Conservation (phyloP, 2,797 vertebrate genomes). For the Danio tinwini region DNA sequence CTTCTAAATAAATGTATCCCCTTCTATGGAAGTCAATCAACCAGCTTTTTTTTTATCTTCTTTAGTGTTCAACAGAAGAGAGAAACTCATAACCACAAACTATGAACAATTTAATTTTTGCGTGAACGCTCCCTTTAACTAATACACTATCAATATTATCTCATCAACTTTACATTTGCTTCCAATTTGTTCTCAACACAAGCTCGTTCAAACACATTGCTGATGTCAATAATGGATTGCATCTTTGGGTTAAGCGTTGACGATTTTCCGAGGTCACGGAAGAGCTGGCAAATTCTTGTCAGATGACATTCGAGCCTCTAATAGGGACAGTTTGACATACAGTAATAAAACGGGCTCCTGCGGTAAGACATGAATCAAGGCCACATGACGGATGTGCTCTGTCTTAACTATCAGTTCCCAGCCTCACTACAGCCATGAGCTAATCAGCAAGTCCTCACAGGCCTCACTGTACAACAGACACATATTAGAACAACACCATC, state of each 20-base stretch:
- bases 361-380: constrained; percentile 67
- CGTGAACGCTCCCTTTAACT: too few species aligned
- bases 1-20: too few species aligned
- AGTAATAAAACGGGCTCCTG: constrained; percentile 44
- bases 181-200: not conserved
- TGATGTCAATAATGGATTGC: not conserved
- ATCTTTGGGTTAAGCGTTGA: constrained; percentile 17
- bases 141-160: too few species aligned
- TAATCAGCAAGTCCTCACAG: constrained; percentile 68
- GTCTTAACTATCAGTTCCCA: constrained; percentile 72
- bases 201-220: not conserved
- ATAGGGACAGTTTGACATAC: constrained; percentile 71
- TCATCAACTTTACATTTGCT: not conserved
- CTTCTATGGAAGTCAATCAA: too few species aligned
- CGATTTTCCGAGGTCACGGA: constrained; percentile 27
- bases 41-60: too few species aligned
- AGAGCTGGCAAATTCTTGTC: constrained; percentile 46
- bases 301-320: constrained; percentile 49
- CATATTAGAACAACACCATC: constrained; percentile 34
- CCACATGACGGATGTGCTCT: constrained; percentile 70
- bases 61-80: too few species aligned
- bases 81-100: too few species aligned
- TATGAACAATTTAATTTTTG: too few species aligned
- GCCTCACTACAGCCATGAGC: constrained; percentile 63
- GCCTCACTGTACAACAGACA: constrained; percentile 42